Conservation (phyloP, 1,140 invertebrate genomes). For the Phthorimaea operculella region DNA sequence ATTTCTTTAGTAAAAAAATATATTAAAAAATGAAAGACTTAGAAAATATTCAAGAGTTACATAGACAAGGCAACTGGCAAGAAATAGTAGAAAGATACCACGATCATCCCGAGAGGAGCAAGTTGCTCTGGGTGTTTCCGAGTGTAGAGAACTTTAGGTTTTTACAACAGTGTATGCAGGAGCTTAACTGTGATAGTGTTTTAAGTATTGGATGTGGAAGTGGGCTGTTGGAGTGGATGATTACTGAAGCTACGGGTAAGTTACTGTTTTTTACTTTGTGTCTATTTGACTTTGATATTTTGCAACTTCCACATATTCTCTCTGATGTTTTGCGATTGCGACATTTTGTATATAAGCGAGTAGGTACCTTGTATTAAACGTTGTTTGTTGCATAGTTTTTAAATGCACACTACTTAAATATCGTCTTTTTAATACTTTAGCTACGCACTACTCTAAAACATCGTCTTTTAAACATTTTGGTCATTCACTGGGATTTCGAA, state of each 20-base stretch:
- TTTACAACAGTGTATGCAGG: conserved; percentile 30
- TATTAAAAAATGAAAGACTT: conserved; percentile 35
- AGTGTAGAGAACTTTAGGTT: conserved; percentile 55
- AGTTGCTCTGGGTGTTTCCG: conserved; percentile 62
- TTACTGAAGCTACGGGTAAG: conserved; percentile 50
- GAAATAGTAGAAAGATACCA: conserved; percentile 46
- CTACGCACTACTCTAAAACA: too few relatives aligned
- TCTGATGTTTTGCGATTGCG: too few relatives aligned
- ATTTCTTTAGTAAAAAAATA: conserved; percentile 3
- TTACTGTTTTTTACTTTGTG: too few relatives aligned
- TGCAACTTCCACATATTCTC: too few relatives aligned
- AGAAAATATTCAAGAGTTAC: conserved; percentile 28
- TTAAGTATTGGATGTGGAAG: conserved; percentile 64
- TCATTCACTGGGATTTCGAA: too few relatives aligned
- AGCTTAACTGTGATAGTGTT: conserved; percentile 34
- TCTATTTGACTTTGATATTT: too few relatives aligned
- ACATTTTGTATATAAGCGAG: too few relatives aligned
- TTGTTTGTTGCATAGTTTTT: too few relatives aligned
- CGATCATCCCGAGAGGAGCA: conserved; percentile 46
- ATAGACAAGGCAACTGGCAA: conserved; percentile 49
- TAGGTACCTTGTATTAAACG: too few relatives aligned
- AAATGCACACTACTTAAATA: too few relatives aligned
- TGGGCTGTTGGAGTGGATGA: conserved; percentile 64
- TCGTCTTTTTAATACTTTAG: too few relatives aligned
- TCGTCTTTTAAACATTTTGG: too few relatives aligned